Evolutionary conservation across 2,888 invertebrate species (phyloP), one percentile per base, ranked within the genome.

Genomic region (Tortrix viridana): DNA sequence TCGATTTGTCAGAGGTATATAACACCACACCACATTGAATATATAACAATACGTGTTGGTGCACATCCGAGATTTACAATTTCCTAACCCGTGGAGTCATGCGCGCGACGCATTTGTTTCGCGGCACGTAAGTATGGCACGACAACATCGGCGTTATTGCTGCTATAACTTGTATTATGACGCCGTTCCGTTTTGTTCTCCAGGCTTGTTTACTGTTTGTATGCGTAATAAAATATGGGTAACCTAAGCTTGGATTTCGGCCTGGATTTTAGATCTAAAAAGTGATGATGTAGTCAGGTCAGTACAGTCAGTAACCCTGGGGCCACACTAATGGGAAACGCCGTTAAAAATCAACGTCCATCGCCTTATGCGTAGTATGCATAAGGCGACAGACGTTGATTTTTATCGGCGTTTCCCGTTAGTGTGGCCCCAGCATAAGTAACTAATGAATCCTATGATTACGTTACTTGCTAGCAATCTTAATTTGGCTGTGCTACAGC

Each of bases 201-300:
- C 26, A 54, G 62, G 41, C n/a, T 69, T 71, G 65, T 71, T 71
- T 69, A 69, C 68, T 61, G 59, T 66, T 66, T 57, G 55, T 56
- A 62, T 61, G 65, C 56, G 55, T 61, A 67, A 65, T 61, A 65
- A 67, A 65, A 67, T 64, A 52, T 55, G 55, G 23, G 52, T 61
- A 60, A 56, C 67, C 62, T 61, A 60, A 56, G 66, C 62, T 66
- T 62, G 66, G 62, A 62, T 61, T 63, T 68, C 64, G 43, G 41
- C 37, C 26, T 56, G 46, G n/a, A 18, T 38, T 38, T 38, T n/a
- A 9, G 47, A 18, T 47, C 44, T 19, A 41, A 16, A 16, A n/a
- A 41, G 16, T 16, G 3, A 4, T 0, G 6, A 41, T 0, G 38
- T 38, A n/a, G 38, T 4, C 38, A 41, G n/a, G 14, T n/a, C n/a